Percentiles rank a stretch among this genome's conserved stretches.
phyloP scores from a whole-genome alignment of 2,797 vertebrate genomes.

The Varecia variegata region DNA sequence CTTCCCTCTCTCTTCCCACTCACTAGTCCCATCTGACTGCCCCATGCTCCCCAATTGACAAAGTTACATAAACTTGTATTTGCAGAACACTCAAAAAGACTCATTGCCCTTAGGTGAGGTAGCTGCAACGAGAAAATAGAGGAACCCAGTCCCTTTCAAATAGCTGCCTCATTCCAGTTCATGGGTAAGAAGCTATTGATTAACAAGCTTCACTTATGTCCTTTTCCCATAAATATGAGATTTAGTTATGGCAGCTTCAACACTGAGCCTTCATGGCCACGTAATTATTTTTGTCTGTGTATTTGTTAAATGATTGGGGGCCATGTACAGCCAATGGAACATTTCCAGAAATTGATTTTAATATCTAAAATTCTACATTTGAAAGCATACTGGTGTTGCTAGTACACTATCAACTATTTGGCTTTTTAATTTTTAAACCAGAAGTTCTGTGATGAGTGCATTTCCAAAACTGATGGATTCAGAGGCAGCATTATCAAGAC shows the following conservation, averaged over 20 bases:
- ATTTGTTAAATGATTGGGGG: not conserved
- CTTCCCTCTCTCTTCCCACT: not conserved
- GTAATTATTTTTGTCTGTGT: not conserved
- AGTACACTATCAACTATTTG: not conserved
- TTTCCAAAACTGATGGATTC: slow-evolving; percentile 5
- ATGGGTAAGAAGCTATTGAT: not conserved
- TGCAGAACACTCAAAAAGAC: not conserved
- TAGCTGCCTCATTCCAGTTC: not conserved
- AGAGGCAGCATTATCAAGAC: not conserved
- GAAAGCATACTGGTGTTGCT: not conserved
- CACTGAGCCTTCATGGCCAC: not conserved
- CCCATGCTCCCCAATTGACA: not conserved
- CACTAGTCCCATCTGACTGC: not conserved
- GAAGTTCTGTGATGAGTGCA: not conserved
- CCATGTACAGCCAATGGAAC: not conserved
- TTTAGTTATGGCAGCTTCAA: not conserved
- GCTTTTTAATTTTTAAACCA: not conserved
- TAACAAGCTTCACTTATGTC: not conserved
- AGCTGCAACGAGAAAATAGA: not conserved
- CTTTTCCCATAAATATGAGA: not conserved
- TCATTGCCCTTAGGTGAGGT: not conserved
- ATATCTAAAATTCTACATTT: not conserved
- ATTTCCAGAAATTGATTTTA: slow-evolving; percentile 2
- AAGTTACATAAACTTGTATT: not conserved
- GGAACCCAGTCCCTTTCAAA: not conserved